Conservation (phyloP, 2,888 invertebrate genomes). For the Amblyjoppa fuscipennis region DNA sequence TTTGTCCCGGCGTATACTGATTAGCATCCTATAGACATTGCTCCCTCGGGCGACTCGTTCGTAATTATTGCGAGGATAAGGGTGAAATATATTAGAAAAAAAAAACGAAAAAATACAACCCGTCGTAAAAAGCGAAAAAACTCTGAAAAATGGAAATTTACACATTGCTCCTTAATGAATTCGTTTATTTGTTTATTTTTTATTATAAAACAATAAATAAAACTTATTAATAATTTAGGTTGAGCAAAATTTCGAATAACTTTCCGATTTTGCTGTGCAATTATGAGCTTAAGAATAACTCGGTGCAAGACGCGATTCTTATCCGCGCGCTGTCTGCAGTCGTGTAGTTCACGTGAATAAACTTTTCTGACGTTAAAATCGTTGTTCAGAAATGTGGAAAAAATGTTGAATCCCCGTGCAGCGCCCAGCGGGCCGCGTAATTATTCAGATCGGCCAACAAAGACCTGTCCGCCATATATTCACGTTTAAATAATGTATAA, state of each 20-base stretch:
- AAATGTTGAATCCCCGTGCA: conserved; percentile 52
- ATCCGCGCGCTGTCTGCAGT: conserved; percentile 22
- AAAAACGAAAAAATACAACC: conserved; percentile 18
- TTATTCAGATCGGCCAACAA: conserved; percentile 72
- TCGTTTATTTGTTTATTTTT: too few species aligned
- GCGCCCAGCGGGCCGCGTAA: conserved; percentile 66
- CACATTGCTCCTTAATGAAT: too few species aligned
- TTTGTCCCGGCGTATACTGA: conserved; percentile 66
- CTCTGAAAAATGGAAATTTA: too few species aligned
- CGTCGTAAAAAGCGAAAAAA: conserved; percentile 29
- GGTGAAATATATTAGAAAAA: conserved; percentile 34
- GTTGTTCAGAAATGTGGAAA: conserved; percentile 61
- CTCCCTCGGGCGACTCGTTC: conserved; percentile 66
- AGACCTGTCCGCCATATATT: conserved; percentile 63
- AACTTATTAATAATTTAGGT: too few species aligned
- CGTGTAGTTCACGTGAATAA: conserved; percentile 26
- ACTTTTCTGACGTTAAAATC: conserved; percentile 46
- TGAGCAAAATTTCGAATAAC: background rate
- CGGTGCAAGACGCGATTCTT: conserved; percentile 28
- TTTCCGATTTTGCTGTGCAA: background rate
- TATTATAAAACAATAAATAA: too few species aligned
- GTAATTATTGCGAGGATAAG: conserved; percentile 72
- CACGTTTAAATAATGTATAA: conserved; percentile 71
- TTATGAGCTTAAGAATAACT: conserved; percentile 21
- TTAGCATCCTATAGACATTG: conserved; percentile 71